phyloP scores from a whole-genome alignment of 2,113 vertebrate genomes.

The Macquaria australasica region DNA sequence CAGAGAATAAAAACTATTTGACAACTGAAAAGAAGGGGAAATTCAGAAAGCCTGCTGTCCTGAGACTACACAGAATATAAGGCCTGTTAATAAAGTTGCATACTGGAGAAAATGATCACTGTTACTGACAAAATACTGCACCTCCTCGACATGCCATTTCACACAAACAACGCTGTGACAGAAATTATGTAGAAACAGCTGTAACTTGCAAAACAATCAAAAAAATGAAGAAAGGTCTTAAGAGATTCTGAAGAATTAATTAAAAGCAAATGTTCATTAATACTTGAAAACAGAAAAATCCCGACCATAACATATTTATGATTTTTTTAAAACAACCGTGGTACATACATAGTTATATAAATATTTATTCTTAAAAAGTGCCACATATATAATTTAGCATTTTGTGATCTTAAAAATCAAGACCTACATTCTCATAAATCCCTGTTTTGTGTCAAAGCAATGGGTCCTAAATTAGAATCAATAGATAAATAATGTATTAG shows the following conservation, averaged over 20 bases:
- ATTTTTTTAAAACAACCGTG: neutral
- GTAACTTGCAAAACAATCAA: neutral
- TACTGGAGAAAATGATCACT: neutral
- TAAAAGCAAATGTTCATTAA: constrained; percentile 36
- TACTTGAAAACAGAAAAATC: neutral
- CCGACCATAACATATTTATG: rapidly evolving
- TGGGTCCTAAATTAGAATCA: neutral
- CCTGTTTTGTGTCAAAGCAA: neutral
- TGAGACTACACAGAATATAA: neutral
- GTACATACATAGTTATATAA: neutral
- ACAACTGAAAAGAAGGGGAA: neutral
- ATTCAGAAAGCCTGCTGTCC: neutral
- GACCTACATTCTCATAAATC: neutral
- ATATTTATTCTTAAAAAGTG: neutral
- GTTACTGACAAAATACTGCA: neutral
- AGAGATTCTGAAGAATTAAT: constrained; percentile 33
- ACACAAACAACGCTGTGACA: neutral
- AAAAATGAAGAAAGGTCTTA: neutral
- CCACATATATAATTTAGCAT: neutral
- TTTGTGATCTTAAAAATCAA: too few species aligned
- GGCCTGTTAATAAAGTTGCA: neutral
- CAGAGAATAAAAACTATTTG: neutral
- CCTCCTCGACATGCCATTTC: neutral
- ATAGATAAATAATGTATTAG: neutral
- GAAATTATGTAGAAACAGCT: constrained; percentile 10